Conservation (phyloP, 2,113 vertebrate genomes). For the Callionymus lyra region DNA sequence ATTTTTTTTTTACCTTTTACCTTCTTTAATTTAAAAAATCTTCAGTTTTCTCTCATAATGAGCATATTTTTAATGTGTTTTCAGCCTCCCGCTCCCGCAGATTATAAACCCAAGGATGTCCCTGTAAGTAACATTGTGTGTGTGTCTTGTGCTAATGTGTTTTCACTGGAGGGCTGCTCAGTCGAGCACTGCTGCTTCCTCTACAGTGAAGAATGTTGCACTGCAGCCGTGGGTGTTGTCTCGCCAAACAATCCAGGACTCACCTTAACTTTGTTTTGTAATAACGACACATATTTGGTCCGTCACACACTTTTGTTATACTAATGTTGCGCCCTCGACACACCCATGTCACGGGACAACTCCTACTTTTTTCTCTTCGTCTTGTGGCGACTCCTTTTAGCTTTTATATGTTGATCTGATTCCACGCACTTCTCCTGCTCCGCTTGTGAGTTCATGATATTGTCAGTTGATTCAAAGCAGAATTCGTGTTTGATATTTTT, state of each 20-base stretch:
- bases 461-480: too few species aligned
- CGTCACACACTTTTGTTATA: neutral
- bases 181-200: conserved; percentile 10
- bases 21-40: neutral
- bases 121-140: conserved; percentile 43
- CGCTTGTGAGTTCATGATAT: too few species aligned
- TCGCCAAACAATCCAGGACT: conserved; percentile 14
- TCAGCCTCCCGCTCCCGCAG: conserved; percentile 34
- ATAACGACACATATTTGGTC: too few species aligned
- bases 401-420: too few species aligned
- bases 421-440: too few species aligned
- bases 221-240: conserved; percentile 37
- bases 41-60: neutral
- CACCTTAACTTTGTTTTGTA: conserved; percentile 11
- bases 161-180: neutral
- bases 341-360: too few species aligned
- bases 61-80: conserved; percentile 1
- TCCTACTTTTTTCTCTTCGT: too few species aligned
- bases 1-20: neutral
- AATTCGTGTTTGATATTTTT: too few species aligned
- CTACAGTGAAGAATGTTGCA: conserved; percentile 34
- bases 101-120: conserved; percentile 36
- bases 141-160: too few species aligned
- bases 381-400: too few species aligned
- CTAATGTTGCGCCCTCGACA: too few species aligned